Conservation (phyloP, 2,888 invertebrate genomes). For the Sabatieria punctata region DNA sequence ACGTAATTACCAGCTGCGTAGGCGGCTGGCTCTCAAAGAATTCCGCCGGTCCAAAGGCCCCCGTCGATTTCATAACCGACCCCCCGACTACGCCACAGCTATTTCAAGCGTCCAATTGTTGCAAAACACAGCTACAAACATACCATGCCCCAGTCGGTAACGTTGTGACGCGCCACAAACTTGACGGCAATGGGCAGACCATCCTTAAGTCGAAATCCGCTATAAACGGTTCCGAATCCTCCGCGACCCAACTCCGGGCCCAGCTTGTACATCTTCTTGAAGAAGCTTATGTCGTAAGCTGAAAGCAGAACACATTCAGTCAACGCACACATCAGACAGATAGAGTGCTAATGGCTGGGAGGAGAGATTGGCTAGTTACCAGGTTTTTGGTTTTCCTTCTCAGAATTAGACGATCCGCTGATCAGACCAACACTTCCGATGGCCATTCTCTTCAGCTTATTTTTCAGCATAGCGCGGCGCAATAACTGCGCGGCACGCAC, state of each 20-base stretch:
- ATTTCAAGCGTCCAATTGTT: too few species aligned
- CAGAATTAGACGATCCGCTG: background rate
- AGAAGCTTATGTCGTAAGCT: constrained; percentile 16
- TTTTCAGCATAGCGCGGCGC: background rate
- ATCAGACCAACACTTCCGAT: too few species aligned
- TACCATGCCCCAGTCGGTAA: constrained; percentile 20
- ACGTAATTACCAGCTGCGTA: too few species aligned
- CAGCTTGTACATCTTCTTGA: constrained; percentile 19
- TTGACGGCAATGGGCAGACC: constrained; percentile 19
- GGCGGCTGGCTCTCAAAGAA: too few species aligned
- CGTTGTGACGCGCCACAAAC: constrained; percentile 19
- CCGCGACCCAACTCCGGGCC: constrained; percentile 24
- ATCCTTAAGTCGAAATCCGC: constrained; percentile 18
- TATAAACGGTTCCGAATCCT: constrained; percentile 24
- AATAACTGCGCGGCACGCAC: too few species aligned
- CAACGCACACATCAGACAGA: background rate
- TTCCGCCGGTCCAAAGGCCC: too few species aligned
- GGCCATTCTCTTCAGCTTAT: background rate
- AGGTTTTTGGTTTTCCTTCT: background rate
- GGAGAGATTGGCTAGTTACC: background rate
- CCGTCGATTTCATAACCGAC: too few species aligned
- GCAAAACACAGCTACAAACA: constrained; percentile 9
- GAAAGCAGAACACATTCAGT: constrained; percentile 8
- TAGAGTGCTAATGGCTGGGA: background rate
- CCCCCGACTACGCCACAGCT: too few species aligned